phyloP scores from a whole-genome alignment of 2,888 invertebrate species.

The Ceramica pisi region DNA sequence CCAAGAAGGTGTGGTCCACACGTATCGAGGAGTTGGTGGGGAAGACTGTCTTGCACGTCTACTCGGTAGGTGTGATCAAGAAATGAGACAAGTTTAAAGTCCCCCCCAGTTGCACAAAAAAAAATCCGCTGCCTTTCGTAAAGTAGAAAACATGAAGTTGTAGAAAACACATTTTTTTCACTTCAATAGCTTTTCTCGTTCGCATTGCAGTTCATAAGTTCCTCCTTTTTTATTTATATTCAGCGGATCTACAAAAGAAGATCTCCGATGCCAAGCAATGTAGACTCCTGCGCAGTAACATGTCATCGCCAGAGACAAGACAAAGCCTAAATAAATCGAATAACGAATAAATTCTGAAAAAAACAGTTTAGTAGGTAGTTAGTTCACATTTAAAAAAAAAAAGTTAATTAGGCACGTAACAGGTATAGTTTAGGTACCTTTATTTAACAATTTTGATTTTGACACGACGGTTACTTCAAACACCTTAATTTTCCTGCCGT shows the following conservation, averaged over 20 bases:
- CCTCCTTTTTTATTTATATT: conserved; percentile 60
- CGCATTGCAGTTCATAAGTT: conserved; percentile 35
- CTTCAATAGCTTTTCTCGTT: conserved; percentile 47
- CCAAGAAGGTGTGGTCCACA: no score
- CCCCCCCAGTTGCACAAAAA: no score
- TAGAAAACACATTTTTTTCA: conserved; percentile 5
- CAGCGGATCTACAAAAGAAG: conserved; percentile 76
- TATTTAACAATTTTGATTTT: conserved; percentile 87
- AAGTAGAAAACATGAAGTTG: not conserved
- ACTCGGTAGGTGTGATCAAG: no score
- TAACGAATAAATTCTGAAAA: conserved; percentile 90
- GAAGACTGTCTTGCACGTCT: no score
- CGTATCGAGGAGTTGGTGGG: no score
- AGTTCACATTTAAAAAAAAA: not conserved
- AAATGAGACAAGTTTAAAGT: no score
- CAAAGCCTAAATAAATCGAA: conserved; percentile 90
- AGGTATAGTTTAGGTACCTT: conserved; percentile 79
- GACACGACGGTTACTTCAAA: conserved; percentile 87
- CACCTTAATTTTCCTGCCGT: conserved; percentile 90
- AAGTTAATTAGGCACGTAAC: not conserved
- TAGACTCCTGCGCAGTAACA: conserved; percentile 91
- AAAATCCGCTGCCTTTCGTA: no score
- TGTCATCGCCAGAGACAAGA: conserved; percentile 88
- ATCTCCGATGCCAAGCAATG: conserved; percentile 85
- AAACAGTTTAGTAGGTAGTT: conserved; percentile 3